Base-by-base conservation (phyloP, 2,797 vertebrate species). In the Sebastiscus tertius region DNA sequence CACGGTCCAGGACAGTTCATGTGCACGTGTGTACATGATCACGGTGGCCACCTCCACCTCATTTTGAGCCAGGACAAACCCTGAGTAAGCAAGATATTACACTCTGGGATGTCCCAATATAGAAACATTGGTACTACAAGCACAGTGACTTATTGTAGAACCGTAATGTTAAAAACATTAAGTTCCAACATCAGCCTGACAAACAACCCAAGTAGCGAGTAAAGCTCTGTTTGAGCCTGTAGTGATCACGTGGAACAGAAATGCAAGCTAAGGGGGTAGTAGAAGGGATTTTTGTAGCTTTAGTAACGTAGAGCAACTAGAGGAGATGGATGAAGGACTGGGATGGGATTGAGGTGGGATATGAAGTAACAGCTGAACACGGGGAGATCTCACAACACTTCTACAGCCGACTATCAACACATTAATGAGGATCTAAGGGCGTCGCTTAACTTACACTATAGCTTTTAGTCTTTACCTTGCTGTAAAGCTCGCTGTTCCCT, bases 391-490 rank as follows among this genome's bases (percentile, higher is more conserved):
- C 46, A 77, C 1, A 52, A 59, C 46, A 64, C 67, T 62, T 77
- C 79, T 81, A 85, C 55, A 29, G 33, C 8, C 3, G 22, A 61
- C 39, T 8, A 72, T 14, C 10, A 20, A 36, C 14, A 66, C 22
- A 26, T 12, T 11, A 67, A n/a, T 22, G 18, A 71, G 33, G 67
- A 64, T 54, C 75, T 80, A 71, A 29, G 42, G 67, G 42, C 11
- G 0, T 9, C 52, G 69, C 18, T 67, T 11, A 11, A 73, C 59
- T 18, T 26, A 8, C 24, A 31, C 56, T 54, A 3, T 2, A 46
- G n/a, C 5, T 26, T 42, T 31, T 2, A 29, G 1, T 61, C 33
- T 85, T 93, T 93, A 94, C 93, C 94, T 94, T 77, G 65, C 27
- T 18, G 67, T 79, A 84, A 86, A 76, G 42, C 14, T 73, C 2